A percentile compares a stretch with the other conserved stretches of the same genome.
Evolutionary conservation across 2,797 vertebrate genomes (phyloP).

Genomic region (Gorsachius magnificus): DNA sequence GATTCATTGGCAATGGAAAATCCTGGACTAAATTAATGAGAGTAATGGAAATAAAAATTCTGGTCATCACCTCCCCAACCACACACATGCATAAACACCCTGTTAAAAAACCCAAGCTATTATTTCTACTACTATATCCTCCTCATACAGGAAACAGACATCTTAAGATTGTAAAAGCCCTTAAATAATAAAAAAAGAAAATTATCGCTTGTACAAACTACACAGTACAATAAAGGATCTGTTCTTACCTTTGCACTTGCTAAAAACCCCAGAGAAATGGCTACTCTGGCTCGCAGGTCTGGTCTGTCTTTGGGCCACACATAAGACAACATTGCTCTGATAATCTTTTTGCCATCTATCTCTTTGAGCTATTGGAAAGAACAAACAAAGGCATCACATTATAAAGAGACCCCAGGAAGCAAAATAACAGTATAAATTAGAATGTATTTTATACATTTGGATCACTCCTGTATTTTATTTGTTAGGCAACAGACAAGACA

Average conservation of each 20-base stretch:
- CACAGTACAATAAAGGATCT: rapidly evolving
- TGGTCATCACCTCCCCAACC: not conserved
- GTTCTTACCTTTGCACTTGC: slow-evolving; percentile 90
- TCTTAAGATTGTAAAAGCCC: not conserved
- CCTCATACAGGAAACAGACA: not conserved
- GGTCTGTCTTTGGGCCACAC: slow-evolving; percentile 96
- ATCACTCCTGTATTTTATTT: not conserved
- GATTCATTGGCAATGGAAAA: not conserved
- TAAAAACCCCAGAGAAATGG: slow-evolving; percentile 87
- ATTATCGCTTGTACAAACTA: rapidly evolving
- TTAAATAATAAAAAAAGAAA: not conserved
- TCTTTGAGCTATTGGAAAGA: slow-evolving; percentile 85
- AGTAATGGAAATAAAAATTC: not conserved
- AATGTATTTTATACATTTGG: not conserved
- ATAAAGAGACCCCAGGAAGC: not conserved
- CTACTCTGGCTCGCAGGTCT: slow-evolving; percentile 91
- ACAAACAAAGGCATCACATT: not conserved
- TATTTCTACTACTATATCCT: not conserved
- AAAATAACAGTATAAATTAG: not conserved
- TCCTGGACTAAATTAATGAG: not conserved
- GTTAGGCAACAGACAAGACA: not conserved
- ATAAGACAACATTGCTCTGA: slow-evolving; percentile 91
- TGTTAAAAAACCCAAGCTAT: not conserved
- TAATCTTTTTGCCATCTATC: slow-evolving; percentile 86
- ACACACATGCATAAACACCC: rapidly evolving